Evolutionary conservation across 2,113 vertebrate species (phyloP).

Genomic region (Gavia stellata): DNA sequence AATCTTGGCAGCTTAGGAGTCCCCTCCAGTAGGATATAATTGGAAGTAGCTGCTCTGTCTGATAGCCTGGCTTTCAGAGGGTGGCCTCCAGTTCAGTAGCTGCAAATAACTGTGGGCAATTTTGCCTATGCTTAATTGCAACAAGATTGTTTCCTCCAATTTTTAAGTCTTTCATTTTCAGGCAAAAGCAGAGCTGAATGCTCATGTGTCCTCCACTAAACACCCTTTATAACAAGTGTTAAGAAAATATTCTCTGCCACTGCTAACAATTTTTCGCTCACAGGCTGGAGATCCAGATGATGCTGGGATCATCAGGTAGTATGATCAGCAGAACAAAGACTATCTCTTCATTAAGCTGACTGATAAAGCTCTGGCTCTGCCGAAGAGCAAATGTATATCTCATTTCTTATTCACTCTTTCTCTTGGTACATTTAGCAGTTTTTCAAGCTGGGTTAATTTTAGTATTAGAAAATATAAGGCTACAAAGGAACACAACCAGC

Average conservation of each 20-base stretch:
- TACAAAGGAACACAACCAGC: not conserved
- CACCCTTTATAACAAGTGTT: not conserved
- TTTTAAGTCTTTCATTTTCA: slow-evolving; percentile 5
- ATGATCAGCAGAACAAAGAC: not conserved
- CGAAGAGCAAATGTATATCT: not conserved
- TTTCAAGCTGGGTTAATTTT: not conserved
- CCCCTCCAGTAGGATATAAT: slow-evolving; percentile 47
- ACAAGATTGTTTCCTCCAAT: not conserved
- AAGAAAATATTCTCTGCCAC: not conserved
- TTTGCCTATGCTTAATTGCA: slow-evolving; percentile 28
- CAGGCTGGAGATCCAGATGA: not conserved
- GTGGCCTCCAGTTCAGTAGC: slow-evolving; percentile 29
- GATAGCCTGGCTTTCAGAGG: slow-evolving; percentile 29
- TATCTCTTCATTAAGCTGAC: not conserved
- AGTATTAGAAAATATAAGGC: not conserved
- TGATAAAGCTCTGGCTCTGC: not conserved
- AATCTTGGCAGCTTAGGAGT: slow-evolving; percentile 21
- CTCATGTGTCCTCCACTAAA: not conserved
- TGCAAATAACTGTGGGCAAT: slow-evolving; percentile 32
- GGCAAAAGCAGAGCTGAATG: not conserved
- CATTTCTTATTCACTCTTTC: not conserved
- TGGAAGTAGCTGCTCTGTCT: slow-evolving; percentile 32
- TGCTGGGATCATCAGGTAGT: not conserved
- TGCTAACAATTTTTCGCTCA: not conserved
- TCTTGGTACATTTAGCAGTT: not conserved